phyloP scores from a whole-genome alignment of 2,797 vertebrate genomes.

The Gouania willdenowi region DNA sequence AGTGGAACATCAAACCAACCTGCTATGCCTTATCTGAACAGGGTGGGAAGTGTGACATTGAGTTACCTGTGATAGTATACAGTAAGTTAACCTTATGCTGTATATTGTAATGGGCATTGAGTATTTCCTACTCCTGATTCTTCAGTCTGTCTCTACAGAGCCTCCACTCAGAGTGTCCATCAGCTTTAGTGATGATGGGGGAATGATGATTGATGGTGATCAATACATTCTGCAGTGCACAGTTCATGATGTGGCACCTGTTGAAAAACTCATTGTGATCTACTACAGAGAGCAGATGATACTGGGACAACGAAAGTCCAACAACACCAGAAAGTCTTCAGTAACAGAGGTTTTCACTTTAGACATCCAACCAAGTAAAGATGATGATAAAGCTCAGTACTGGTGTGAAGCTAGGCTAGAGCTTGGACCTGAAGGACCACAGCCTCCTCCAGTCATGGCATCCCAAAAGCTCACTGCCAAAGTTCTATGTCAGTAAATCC shows the following conservation, averaged over 20 bases:
- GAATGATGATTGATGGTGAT: conserved; percentile 11
- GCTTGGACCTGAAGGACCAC: conserved; percentile 57
- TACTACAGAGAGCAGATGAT: conserved; percentile 40
- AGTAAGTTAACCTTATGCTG: conserved; percentile 42
- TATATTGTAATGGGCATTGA: background rate
- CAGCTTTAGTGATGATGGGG: conserved; percentile 21
- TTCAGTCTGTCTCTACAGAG: conserved; percentile 29
- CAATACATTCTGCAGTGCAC: conserved; percentile 49
- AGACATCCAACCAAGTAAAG: conserved; percentile 20
- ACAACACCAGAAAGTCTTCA: conserved; percentile 14
- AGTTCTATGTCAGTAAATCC: conserved; percentile 61
- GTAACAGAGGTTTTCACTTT: conserved; percentile 26
- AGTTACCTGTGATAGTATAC: conserved; percentile 38
- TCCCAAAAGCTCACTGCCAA: conserved; percentile 33
- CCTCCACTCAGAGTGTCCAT: conserved; percentile 52
- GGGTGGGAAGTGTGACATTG: background rate
- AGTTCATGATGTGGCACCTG: conserved; percentile 41
- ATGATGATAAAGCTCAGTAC: conserved; percentile 49
- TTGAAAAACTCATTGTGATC: conserved; percentile 31
- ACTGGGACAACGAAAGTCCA: conserved; percentile 4
- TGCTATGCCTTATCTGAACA: conserved; percentile 17
- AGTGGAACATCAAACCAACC: conserved; percentile 25
- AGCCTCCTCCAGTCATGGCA: conserved; percentile 20
- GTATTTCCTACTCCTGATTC: background rate
- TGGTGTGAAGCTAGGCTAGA: conserved; percentile 61